phyloP scores from a whole-genome alignment of 2,113 vertebrate genomes.

The Garra rufa region DNA sequence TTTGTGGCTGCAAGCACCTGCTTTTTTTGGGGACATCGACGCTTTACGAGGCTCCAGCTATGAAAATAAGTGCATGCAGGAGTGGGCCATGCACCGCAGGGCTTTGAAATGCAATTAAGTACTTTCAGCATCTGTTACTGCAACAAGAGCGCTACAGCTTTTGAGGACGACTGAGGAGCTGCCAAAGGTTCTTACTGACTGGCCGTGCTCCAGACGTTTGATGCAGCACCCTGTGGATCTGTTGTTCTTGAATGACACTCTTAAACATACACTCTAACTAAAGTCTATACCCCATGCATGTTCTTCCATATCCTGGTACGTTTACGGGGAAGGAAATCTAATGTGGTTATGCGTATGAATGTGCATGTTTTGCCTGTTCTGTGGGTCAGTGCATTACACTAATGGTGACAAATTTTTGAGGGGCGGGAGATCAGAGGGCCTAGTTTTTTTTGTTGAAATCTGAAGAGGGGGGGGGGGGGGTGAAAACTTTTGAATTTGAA shows the following conservation, averaged over 20 bases:
- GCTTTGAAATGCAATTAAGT: conserved; percentile 64
- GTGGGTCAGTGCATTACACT: neutral
- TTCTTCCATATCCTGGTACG: neutral
- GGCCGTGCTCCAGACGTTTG: conserved; percentile 22
- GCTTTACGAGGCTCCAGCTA: conserved; percentile 31
- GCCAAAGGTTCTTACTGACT: conserved; percentile 32
- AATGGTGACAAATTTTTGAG: neutral
- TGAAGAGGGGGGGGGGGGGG: no score
- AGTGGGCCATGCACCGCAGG: conserved; percentile 29
- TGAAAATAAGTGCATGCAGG: conserved; percentile 36
- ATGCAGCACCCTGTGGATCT: conserved; percentile 39
- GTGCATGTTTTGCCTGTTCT: neutral
- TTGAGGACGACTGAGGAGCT: conserved; percentile 35
- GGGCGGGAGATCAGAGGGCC: neutral
- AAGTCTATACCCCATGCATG: neutral
- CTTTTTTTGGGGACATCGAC: conserved; percentile 31
- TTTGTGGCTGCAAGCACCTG: conserved; percentile 56
- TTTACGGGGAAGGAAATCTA: conserved; percentile 2
- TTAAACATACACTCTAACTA: conserved; percentile 20
- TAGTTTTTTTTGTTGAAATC: neutral
- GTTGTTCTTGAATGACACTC: conserved; percentile 42
- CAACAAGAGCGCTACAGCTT: conserved; percentile 47
- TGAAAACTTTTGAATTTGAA: no score
- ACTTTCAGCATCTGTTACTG: conserved; percentile 61
- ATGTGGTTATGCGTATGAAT: no score